Percentiles rank a stretch among this genome's conserved stretches.
phyloP scores from a whole-genome alignment of 2,113 vertebrate genomes.

The Apistogramma diplotaenia region DNA sequence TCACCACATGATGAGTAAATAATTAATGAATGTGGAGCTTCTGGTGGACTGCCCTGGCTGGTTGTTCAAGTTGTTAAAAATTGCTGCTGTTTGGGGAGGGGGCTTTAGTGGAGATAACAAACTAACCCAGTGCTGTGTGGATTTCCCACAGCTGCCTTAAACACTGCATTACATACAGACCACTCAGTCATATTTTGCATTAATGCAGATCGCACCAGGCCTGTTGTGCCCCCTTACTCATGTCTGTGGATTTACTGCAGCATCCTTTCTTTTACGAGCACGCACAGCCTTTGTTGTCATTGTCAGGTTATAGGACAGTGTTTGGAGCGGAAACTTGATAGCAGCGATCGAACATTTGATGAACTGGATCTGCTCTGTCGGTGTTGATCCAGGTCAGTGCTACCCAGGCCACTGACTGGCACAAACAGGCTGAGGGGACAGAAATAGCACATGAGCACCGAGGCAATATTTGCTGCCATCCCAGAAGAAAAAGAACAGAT shows the following conservation, averaged over 20 bases:
- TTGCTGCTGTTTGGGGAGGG: neutral
- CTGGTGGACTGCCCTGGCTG: neutral
- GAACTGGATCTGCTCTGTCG: slow-evolving; percentile 50
- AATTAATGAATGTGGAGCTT: slow-evolving; percentile 32
- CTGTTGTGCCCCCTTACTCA: neutral
- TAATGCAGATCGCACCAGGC: slow-evolving; percentile 19
- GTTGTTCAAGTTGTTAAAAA: slow-evolving; percentile 35
- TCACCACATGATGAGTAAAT: slow-evolving; percentile 45
- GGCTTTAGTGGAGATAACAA: neutral
- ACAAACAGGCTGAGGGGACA: slow-evolving; percentile 43
- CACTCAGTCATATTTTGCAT: slow-evolving; percentile 1
- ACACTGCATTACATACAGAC: slow-evolving; percentile 5
- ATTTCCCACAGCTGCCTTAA: slow-evolving; percentile 15
- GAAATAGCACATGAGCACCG: slow-evolving; percentile 58
- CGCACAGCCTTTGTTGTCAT: slow-evolving; percentile 43
- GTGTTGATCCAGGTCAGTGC: slow-evolving; percentile 65
- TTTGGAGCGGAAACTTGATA: slow-evolving; percentile 60
- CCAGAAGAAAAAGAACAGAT: neutral
- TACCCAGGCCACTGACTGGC: slow-evolving; percentile 36
- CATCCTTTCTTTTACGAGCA: neutral
- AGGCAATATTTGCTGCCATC: slow-evolving; percentile 21
- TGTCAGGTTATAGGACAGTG: slow-evolving; percentile 45
- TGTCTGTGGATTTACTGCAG: slow-evolving; percentile 32
- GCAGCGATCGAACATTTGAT: slow-evolving; percentile 57
- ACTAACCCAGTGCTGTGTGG: slow-evolving; percentile 21